Conservation (phyloP, 2,797 vertebrate genomes). For the Darevskia nairensis region DNA sequence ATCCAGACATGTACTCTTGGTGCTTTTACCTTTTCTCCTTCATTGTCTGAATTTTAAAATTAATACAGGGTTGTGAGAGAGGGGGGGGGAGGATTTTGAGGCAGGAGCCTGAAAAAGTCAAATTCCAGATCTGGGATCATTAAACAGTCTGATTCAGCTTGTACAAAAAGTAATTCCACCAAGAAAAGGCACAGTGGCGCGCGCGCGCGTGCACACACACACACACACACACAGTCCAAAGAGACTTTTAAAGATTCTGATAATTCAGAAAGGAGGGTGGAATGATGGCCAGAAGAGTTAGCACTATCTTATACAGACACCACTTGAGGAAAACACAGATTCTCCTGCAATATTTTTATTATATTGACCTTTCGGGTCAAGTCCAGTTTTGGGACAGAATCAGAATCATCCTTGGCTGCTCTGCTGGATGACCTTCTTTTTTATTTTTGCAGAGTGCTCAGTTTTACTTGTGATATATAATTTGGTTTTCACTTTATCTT, state of each 20-base stretch:
- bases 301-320: rapidly evolving
- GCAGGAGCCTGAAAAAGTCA: not conserved
- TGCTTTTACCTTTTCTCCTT: not conserved
- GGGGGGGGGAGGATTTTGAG: too few relatives aligned
- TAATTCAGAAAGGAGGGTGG: not conserved
- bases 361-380: too few relatives aligned
- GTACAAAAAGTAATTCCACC: not conserved
- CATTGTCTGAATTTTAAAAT: not conserved
- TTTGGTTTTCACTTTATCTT: too few relatives aligned
- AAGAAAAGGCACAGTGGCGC: not conserved
- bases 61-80: not conserved
- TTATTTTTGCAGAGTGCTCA: too few relatives aligned
- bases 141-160: not conserved
- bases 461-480: too few relatives aligned
- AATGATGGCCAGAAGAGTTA: not conserved
- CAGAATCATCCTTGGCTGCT: too few relatives aligned
- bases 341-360: not conserved
- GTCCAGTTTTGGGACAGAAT: too few relatives aligned
- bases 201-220: too few relatives aligned
- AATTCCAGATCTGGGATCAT: not conserved
- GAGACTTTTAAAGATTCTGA: not conserved
- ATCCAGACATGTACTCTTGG: not conserved
- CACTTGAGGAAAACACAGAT: not conserved
- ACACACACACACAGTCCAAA: not conserved
- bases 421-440: too few relatives aligned